Percentiles rank a stretch among this genome's conserved stretches.
phyloP scores from a whole-genome alignment of 2,888 invertebrate species.

The Melitaea athalia region DNA sequence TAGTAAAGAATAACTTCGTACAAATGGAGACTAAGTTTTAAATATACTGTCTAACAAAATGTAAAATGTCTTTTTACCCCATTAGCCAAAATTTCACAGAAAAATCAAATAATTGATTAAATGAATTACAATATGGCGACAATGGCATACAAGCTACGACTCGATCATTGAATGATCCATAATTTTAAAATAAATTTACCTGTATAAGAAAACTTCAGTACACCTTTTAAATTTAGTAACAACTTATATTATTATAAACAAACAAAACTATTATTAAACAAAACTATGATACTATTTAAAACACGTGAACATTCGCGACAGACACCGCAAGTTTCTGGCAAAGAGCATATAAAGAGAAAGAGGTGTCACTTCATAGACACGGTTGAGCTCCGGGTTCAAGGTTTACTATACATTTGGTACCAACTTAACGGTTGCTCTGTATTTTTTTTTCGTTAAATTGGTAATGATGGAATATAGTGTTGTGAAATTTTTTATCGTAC shows the following conservation, averaged over 20 bases:
- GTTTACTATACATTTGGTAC: too few relatives aligned
- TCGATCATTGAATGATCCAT: neutral
- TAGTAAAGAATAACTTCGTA: neutral
- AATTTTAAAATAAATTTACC: neutral
- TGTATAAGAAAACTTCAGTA: neutral
- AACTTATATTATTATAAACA: neutral
- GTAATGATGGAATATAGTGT: too few relatives aligned
- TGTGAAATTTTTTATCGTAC: too few relatives aligned
- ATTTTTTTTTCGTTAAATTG: too few relatives aligned
- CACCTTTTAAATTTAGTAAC: neutral
- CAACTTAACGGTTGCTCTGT: too few relatives aligned
- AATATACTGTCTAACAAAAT: neutral
- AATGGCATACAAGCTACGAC: neutral
- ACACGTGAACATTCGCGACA: slow-evolving; percentile 3
- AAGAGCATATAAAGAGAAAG: too few relatives aligned
- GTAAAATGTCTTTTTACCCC: neutral
- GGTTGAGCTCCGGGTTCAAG: too few relatives aligned
- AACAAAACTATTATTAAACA: slow-evolving; percentile 5
- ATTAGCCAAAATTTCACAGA: neutral
- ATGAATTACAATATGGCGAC: slow-evolving; percentile 25
- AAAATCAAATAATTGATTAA: neutral
- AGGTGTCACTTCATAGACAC: too few relatives aligned
- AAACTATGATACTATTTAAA: neutral
- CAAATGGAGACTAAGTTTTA: neutral
- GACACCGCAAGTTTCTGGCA: neutral